Evolutionary conservation across 2,888 invertebrate species (phyloP).

Genomic region (Agrypnus murinus): DNA sequence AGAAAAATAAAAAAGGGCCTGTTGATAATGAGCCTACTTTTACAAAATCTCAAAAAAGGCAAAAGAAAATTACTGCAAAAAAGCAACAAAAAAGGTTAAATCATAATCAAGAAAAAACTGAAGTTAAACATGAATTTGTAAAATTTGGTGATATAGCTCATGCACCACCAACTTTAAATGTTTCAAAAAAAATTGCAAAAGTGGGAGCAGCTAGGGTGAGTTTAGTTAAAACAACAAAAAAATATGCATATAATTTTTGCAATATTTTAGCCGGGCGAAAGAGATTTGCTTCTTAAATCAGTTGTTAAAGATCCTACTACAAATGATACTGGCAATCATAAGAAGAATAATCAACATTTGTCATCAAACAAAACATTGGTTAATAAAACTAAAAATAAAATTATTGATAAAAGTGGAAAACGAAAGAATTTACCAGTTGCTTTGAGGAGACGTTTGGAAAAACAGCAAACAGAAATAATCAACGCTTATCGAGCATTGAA

Average conservation of each 20-base stretch:
- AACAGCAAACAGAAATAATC: conserved; percentile 75
- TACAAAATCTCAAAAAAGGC: conserved; percentile 74
- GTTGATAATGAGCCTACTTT: conserved; percentile 64
- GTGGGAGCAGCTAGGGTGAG: conserved; percentile 58
- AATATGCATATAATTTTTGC: not conserved
- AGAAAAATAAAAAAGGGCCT: conserved; percentile 63
- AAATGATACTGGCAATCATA: conserved; percentile 62
- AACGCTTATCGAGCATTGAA: conserved; percentile 77
- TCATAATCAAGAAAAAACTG: conserved; percentile 73
- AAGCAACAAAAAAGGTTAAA: conserved; percentile 67
- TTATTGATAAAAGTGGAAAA: conserved; percentile 74
- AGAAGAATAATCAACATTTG: conserved; percentile 65
- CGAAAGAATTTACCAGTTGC: conserved; percentile 76
- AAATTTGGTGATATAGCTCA: conserved; percentile 85
- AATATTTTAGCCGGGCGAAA: conserved; percentile 77
- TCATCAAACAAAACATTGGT: no score
- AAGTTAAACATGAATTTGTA: conserved; percentile 76
- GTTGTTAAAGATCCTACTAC: conserved; percentile 65
- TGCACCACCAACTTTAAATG: conserved; percentile 80
- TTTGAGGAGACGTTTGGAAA: conserved; percentile 76
- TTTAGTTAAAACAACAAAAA: not conserved
- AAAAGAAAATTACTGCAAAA: conserved; percentile 72
- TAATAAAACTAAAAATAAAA: conserved; percentile 56
- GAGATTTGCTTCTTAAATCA: conserved; percentile 76
- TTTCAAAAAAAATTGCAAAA: conserved; percentile 72